Conservation (phyloP, 2,888 invertebrate species). For the Limnephilus marmoratus region DNA sequence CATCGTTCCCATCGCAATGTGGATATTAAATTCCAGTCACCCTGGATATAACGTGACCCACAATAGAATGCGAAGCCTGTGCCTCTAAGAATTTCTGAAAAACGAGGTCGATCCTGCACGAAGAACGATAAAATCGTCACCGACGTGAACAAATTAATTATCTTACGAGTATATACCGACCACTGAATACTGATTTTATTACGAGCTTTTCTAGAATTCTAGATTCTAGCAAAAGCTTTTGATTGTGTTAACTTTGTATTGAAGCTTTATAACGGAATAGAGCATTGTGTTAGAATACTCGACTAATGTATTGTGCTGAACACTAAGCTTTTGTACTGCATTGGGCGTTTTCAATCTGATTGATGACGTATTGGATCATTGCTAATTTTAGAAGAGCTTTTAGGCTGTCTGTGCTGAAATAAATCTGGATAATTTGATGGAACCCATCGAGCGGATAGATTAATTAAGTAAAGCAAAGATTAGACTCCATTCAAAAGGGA, state of each 20-base stretch:
- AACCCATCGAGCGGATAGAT: not conserved
- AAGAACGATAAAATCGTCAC: not conserved
- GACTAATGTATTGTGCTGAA: not conserved
- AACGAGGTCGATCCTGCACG: not conserved
- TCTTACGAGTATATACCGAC: not conserved
- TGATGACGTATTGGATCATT: not conserved
- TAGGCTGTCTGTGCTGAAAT: not conserved
- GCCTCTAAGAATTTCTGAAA: not conserved
- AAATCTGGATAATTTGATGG: not conserved
- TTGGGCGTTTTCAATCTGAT: not conserved
- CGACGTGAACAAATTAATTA: not conserved
- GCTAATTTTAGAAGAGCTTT: not conserved
- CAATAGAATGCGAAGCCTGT: not conserved
- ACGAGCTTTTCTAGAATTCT: not conserved
- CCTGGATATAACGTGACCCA: not conserved
- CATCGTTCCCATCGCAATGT: constrained; percentile 17
- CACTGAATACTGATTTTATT: not conserved
- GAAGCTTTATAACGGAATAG: not conserved
- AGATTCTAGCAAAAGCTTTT: not conserved
- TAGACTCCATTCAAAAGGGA: not conserved
- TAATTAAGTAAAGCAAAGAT: not conserved
- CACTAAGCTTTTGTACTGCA: not conserved
- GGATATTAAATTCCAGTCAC: constrained; percentile 33
- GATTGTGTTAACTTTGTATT: not conserved
- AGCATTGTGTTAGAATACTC: not conserved